Percentiles rank a stretch among this genome's conserved stretches.
Conservation (phyloP, 2,888 invertebrate species). For the Nemotelus nigrinus region DNA sequence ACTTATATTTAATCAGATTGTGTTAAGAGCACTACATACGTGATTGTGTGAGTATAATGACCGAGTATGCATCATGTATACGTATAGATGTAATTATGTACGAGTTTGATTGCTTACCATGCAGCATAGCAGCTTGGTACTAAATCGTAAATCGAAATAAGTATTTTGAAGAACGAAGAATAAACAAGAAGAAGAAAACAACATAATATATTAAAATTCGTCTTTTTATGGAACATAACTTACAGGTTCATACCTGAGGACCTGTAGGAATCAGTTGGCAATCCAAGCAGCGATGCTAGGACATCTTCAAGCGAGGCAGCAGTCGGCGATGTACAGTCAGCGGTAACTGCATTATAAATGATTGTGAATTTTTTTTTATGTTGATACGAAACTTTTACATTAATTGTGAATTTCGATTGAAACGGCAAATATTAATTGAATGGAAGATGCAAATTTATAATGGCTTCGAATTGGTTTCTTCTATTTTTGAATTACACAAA, state of each 20-base stretch:
- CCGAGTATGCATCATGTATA: neutral
- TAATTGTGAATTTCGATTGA: too few species aligned
- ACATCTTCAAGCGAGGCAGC: conserved; percentile 94
- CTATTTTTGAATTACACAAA: too few species aligned
- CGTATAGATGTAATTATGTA: neutral
- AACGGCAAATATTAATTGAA: too few species aligned
- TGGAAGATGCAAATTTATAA: too few species aligned
- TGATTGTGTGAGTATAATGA: too few species aligned
- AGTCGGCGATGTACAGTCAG: conserved; percentile 76
- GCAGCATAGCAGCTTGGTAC: conserved; percentile 50
- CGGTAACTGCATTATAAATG: conserved; percentile 56
- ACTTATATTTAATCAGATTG: too few species aligned
- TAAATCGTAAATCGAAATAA: conserved; percentile 31
- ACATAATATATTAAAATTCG: conserved; percentile 51
- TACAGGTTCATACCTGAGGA: conserved; percentile 81
- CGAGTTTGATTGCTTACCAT: conserved; percentile 50
- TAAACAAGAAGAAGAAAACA: conserved; percentile 36
- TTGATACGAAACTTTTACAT: too few species aligned
- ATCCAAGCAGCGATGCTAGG: conserved; percentile 88
- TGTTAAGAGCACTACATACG: too few species aligned
- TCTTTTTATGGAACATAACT: conserved; percentile 70
- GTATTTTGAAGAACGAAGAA: conserved; percentile 33
- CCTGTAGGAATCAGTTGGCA: conserved; percentile 79
- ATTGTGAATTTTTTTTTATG: neutral
- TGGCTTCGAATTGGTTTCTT: too few species aligned